A percentile compares a stretch with the other conserved stretches of the same genome.
These are phyloP conservation scores for Ophiodon elongatus DNA, from an alignment of 2,113 vertebrate genomes.

Conservation along the genomic window DNA sequence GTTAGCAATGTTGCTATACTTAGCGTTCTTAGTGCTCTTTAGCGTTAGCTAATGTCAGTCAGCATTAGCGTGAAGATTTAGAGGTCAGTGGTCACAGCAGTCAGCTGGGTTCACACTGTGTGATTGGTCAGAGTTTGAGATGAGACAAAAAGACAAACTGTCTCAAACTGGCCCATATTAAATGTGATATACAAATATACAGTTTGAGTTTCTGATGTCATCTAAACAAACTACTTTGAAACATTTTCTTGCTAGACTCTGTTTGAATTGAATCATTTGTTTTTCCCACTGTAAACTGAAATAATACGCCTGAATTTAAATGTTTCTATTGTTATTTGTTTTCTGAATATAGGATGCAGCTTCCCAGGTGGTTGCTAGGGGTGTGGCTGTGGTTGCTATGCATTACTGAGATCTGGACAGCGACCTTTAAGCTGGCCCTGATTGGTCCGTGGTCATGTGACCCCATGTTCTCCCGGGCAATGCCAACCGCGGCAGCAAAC, in stretches of 20 bases:
- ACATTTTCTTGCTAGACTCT: not conserved
- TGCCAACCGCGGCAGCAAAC: slow-evolving; percentile 82
- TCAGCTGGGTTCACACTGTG: slow-evolving; percentile 3
- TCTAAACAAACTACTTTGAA: too few relatives aligned
- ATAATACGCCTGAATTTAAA: not conserved
- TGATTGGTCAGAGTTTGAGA: not conserved
- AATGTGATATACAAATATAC: not conserved
- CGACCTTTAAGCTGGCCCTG: slow-evolving; percentile 86
- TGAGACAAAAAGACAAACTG: not conserved
- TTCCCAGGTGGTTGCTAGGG: slow-evolving; percentile 37
- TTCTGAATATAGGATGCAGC: slow-evolving; percentile 50
- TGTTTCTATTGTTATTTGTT: not conserved
- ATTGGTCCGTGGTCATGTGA: slow-evolving; percentile 91
- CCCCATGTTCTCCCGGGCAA: slow-evolving; percentile 84
- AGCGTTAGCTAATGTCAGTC: slow-evolving; percentile 41
- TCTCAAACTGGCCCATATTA: not conserved
- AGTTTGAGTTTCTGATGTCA: not conserved
- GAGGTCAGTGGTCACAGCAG: slow-evolving; percentile 33
- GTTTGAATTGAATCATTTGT: not conserved
- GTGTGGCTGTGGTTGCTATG: slow-evolving; percentile 58
- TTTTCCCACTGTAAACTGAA: not conserved
- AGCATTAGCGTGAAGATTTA: slow-evolving; percentile 26
- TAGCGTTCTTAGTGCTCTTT: slow-evolving; percentile 25
- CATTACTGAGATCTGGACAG: not conserved
- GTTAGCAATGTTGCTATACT: slow-evolving; percentile 50